Evolutionary conservation across 2,113 vertebrate genomes (phyloP).

Genomic region (Triplophysa siluroides): DNA sequence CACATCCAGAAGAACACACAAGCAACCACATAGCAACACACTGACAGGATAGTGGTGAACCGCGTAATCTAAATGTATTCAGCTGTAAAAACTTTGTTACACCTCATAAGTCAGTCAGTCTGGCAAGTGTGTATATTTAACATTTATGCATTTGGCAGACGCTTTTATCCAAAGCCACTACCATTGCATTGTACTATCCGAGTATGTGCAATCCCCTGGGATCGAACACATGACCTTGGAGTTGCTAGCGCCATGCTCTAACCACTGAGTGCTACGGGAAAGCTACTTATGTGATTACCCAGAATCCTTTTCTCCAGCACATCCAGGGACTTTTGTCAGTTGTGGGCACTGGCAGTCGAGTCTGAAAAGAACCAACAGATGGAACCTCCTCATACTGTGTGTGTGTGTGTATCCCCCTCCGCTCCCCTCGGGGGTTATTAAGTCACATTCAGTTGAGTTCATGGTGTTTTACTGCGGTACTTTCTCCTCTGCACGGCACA

Average conservation of each 20-base stretch:
- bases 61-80: not conserved
- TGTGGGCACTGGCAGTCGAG: conserved; percentile 15
- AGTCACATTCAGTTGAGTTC: conserved; percentile 4
- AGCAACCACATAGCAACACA: too few species aligned
- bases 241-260: too few species aligned
- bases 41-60: not conserved
- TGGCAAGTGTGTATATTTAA: not conserved
- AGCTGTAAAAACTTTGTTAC: not conserved
- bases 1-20: too few species aligned
- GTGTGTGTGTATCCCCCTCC: conserved; percentile 9
- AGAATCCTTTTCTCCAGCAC: conserved; percentile 7
- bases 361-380: conserved; percentile 36
- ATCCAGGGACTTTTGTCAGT: conserved; percentile 18
- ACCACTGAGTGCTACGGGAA: too few species aligned
- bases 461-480: conserved; percentile 16
- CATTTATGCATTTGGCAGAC: too few species aligned
- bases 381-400: not conserved
- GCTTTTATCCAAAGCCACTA: too few species aligned
- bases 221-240: too few species aligned
- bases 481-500: conserved; percentile 13
- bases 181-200: too few species aligned
- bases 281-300: conserved; percentile 13
- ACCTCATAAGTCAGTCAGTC: conserved; percentile 1
- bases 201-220: too few species aligned
- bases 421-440: conserved; percentile 24